A percentile compares a stretch with the other conserved stretches of the same genome.
phyloP scores from a whole-genome alignment of 2,888 invertebrate species.

The Epsilonema sp. region DNA sequence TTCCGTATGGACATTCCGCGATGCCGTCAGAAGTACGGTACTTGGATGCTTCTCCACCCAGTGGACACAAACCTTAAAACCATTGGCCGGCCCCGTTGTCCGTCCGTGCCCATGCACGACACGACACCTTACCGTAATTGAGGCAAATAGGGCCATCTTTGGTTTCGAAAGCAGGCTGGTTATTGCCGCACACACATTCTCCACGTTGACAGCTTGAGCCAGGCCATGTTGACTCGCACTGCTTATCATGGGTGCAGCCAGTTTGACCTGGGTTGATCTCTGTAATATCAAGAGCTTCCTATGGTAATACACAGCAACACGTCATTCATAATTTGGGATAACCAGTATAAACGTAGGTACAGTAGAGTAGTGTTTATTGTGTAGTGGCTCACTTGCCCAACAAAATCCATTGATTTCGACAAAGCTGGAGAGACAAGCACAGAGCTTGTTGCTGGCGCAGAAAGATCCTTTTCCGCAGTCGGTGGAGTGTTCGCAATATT shows the following conservation, averaged over 20 bases:
- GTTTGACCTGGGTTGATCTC: conserved; percentile 20
- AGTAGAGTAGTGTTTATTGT: no score
- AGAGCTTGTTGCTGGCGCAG: conserved; percentile 27
- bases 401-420: conserved; percentile 27
- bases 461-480: conserved; percentile 27
- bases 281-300: conserved; percentile 6
- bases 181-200: neutral
- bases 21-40: no score
- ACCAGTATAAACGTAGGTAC: no score
- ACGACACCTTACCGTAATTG: conserved; percentile 13
- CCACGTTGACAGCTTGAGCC: conserved; percentile 14
- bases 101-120: no score
- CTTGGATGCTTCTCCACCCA: neutral
- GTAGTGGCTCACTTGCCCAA: conserved; percentile 28
- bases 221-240: conserved; percentile 19
- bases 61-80: neutral
- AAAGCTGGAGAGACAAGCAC: conserved; percentile 27
- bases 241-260: conserved; percentile 17
- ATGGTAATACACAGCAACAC: neutral
- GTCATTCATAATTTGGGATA: no score
- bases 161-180: neutral
- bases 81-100: no score
- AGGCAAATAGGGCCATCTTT: conserved; percentile 19
- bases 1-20: neutral
- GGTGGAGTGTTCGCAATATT: conserved; percentile 22